Evolutionary conservation across 2,888 invertebrate genomes (phyloP).

Genomic region (Empis stercorea): DNA sequence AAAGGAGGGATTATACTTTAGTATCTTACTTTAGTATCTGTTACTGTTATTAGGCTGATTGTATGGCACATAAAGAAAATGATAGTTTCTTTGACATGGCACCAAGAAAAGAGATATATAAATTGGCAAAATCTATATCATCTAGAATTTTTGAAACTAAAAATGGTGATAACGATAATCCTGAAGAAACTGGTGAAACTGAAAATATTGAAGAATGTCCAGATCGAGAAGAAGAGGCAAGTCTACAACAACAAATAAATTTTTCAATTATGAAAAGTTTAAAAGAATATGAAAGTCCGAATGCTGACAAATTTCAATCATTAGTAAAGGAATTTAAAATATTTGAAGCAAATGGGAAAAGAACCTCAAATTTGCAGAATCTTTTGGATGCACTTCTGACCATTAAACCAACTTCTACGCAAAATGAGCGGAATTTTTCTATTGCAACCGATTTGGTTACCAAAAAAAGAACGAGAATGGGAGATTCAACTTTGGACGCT

Average conservation of each 20-base stretch:
- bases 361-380: neutral
- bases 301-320: neutral
- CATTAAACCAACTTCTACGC: neutral
- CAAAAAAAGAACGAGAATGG: neutral
- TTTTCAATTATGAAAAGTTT: neutral
- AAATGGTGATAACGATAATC: too few relatives aligned
- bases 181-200: too few relatives aligned
- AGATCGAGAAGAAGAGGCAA: too few relatives aligned
- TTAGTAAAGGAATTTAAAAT: neutral
- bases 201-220: too few relatives aligned
- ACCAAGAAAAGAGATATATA: too few relatives aligned
- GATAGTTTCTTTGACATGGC: too few relatives aligned
- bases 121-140: too few relatives aligned
- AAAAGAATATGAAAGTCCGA: neutral
- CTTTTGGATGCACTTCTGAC: neutral
- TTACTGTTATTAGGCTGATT: too few relatives aligned
- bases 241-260: neutral
- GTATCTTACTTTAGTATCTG: too few relatives aligned
- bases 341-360: neutral
- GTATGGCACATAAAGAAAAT: too few relatives aligned
- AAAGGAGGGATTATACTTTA: too few relatives aligned
- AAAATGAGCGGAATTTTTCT: neutral
- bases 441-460: neutral
- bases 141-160: too few relatives aligned
- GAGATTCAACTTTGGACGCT: neutral